Evolutionary conservation across 2,888 invertebrate genomes (phyloP), one percentile per base, ranked within the genome.

Genomic region (Pterobdella sp.): DNA sequence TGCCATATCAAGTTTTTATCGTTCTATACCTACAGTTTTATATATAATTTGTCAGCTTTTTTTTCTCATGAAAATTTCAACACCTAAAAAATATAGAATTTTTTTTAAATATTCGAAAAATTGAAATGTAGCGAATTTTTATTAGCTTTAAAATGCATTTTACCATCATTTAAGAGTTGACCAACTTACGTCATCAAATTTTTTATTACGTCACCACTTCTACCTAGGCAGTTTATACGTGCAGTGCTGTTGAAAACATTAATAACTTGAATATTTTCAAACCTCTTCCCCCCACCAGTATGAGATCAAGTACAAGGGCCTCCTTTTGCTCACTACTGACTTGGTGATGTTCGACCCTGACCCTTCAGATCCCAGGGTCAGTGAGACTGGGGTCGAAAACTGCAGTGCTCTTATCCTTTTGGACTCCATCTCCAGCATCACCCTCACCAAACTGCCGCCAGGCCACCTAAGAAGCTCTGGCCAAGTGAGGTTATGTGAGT

Each of bases 291-390:
- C 4, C n/a, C 60, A 56, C n/a, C 60, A 56, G n/a, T n/a, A n/a
- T n/a, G n/a, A n/a, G n/a, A n/a, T n/a, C n/a, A n/a, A n/a, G n/a
- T 56, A 18, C n/a, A 22, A 56, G n/a, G 71, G 71, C 32, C 32
- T 71, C 4, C 36, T 71, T 18, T 36, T 71, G n/a, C 56, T 71
- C 56, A 71, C 56, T 36, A 10, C 63, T 26, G 60, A 71, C 32
- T 52, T 71, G 29, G n/a, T 71, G 3, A 71, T 71, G 71, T 71
- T 71, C 36, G 71, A 71, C 32, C 71, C 71, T 34, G 71, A 71
- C 34, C 63, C 71, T 63, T 26, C 22, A 4, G 63, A 71, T 34
- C 3, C 52, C 26, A 34, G 31, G 0, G 63, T 56, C 26, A 22
- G 26, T 29, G 35, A 35, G 34, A 29, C n/a, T 18, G 52, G 63